Conservation (phyloP, 2,113 vertebrate species). For the Takifugu flavidus region DNA sequence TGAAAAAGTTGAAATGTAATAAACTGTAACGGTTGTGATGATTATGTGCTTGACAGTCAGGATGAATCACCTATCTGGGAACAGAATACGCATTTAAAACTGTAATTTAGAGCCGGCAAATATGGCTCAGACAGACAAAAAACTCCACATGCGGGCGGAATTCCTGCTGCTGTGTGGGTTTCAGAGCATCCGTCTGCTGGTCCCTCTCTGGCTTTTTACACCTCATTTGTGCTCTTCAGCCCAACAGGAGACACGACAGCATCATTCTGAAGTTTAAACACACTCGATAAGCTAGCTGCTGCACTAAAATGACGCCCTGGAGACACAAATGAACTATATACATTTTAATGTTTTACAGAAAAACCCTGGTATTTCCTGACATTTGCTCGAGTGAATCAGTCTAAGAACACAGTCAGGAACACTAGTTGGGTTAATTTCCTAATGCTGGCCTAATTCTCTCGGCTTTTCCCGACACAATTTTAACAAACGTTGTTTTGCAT, state of each 20-base stretch:
- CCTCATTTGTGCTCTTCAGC: slow-evolving; percentile 12
- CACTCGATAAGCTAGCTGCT: slow-evolving; percentile 15
- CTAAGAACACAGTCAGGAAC: not conserved
- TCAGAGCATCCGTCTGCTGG: slow-evolving; percentile 11
- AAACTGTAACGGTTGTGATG: slow-evolving; percentile 16
- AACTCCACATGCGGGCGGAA: slow-evolving; percentile 13
- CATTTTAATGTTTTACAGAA: no score
- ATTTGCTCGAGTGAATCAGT: slow-evolving; percentile 23
- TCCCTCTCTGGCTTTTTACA: slow-evolving; percentile 23
- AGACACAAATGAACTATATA: slow-evolving; percentile 6
- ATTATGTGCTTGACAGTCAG: slow-evolving; percentile 27
- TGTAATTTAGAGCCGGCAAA: slow-evolving; percentile 25
- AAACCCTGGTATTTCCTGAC: not conserved
- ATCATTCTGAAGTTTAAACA: slow-evolving; percentile 23
- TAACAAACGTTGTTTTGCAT: slow-evolving; percentile 27
- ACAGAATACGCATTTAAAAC: slow-evolving; percentile 43
- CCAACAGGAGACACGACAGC: slow-evolving; percentile 1
- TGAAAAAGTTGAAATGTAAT: slow-evolving; percentile 16
- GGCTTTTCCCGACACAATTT: not conserved
- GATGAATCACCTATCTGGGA: slow-evolving; percentile 33
- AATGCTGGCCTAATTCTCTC: not conserved
- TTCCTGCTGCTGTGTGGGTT: slow-evolving; percentile 28
- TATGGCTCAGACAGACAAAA: slow-evolving; percentile 27
- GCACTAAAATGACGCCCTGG: slow-evolving; percentile 5
- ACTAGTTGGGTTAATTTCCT: not conserved